Conservation (phyloP, 2,888 invertebrate species). For the Spodoptera picta region DNA sequence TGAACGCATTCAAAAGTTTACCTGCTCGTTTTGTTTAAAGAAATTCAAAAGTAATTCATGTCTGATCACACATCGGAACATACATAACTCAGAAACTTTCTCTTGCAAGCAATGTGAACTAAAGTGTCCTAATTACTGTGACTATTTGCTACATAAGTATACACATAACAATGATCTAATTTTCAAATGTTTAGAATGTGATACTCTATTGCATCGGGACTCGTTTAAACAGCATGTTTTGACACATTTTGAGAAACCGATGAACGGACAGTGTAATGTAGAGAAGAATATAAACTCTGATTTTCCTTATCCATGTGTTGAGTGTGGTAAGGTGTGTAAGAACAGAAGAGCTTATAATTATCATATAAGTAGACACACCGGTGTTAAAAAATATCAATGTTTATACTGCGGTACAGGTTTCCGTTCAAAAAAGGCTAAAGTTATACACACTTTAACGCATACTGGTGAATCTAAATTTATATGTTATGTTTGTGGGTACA, state of each 20-base stretch:
- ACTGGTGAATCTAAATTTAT: constrained; percentile 34
- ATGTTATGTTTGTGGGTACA: constrained; percentile 51
- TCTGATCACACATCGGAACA: constrained; percentile 55
- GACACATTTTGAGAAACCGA: constrained; percentile 45
- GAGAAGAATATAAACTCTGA: constrained; percentile 8
- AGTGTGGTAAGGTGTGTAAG: constrained; percentile 26
- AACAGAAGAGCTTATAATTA: neutral
- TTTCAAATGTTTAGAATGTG: constrained; percentile 59
- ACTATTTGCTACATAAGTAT: constrained; percentile 54
- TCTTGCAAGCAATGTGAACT: constrained; percentile 58
- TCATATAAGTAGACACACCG: constrained; percentile 60
- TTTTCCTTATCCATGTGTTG: constrained; percentile 19
- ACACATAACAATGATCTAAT: constrained; percentile 30
- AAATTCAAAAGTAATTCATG: constrained; percentile 55
- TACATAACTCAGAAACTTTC: constrained; percentile 46
- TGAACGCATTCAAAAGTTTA: constrained; percentile 31
- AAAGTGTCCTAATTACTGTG: constrained; percentile 58
- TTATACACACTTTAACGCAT: constrained; percentile 54
- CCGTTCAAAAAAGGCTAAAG: neutral
- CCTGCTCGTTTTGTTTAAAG: constrained; percentile 52
- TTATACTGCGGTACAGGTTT: constrained; percentile 64
- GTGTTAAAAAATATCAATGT: constrained; percentile 60
- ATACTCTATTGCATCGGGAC: constrained; percentile 13
- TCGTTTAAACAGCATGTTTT: constrained; percentile 50
- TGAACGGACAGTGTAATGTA: neutral